Evolutionary conservation across 2,113 vertebrate species (phyloP).

Genomic region (Petrocephalus microphthalmus): DNA sequence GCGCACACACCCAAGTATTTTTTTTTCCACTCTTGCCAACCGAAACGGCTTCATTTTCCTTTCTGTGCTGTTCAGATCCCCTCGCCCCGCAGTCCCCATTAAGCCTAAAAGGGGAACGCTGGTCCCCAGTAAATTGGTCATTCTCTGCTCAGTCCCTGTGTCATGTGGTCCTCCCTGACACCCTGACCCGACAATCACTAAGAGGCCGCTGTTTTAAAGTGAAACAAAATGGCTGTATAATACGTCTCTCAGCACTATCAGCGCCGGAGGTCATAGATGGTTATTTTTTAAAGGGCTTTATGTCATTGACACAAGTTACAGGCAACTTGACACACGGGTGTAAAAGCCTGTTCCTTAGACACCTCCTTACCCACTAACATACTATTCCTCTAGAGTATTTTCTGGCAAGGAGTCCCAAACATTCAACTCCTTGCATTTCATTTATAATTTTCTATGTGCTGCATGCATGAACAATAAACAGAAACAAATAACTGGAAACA

Average conservation of each 20-base stretch:
- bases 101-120: background rate
- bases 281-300: background rate
- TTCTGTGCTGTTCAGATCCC: background rate
- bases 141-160: background rate
- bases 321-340: background rate
- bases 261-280: background rate
- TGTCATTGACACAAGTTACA: background rate
- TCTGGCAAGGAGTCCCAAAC: background rate
- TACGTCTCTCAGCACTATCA: background rate
- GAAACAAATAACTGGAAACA: background rate
- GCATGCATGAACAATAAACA: background rate
- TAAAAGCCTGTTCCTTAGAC: background rate
- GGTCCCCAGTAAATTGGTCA: background rate
- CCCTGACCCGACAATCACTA: background rate
- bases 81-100: background rate
- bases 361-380: background rate
- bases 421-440: background rate
- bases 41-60: background rate
- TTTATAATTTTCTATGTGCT: background rate
- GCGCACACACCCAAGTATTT: background rate
- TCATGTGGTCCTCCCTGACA: background rate
- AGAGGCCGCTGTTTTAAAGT: background rate
- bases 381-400: background rate
- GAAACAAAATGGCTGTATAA: background rate
- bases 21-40: background rate